Conservation (phyloP, 2,113 vertebrate genomes). For the Bostrychus sinensis region DNA sequence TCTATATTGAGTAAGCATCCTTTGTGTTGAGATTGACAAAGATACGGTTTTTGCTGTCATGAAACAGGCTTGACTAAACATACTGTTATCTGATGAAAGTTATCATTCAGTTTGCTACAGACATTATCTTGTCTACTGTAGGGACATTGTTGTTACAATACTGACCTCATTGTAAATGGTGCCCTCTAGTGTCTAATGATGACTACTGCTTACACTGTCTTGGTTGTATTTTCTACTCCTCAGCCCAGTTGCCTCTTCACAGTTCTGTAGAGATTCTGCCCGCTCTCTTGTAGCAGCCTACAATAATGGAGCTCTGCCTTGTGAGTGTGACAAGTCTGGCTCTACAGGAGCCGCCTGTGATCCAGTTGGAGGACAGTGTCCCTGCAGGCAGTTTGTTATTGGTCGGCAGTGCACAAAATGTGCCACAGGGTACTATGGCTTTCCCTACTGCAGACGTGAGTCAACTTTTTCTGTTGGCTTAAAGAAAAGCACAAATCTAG, state of each 20-base stretch:
- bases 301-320: constrained; percentile 87
- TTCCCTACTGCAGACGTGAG: constrained; percentile 91
- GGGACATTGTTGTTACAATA: too few species aligned
- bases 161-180: constrained; percentile 29
- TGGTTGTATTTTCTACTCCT: constrained; percentile 32
- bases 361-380: constrained; percentile 88
- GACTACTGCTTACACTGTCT: too few species aligned
- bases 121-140: background rate
- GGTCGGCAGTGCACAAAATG: constrained; percentile 88
- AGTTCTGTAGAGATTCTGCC: constrained; percentile 86
- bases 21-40: constrained; percentile 1
- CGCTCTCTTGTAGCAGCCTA: constrained; percentile 87
- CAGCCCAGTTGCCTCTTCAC: constrained; percentile 79
- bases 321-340: constrained; percentile 82
- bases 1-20: constrained; percentile 88
- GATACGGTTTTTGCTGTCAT: background rate
- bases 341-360: constrained; percentile 75
- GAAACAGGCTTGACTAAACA: constrained; percentile 11
- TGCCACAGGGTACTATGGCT: constrained; percentile 87
- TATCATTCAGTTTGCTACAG: background rate
- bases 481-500: background rate
- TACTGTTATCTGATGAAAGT: background rate
- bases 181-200: constrained; percentile 50
- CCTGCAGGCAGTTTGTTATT: constrained; percentile 82
- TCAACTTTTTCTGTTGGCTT: constrained; percentile 17